Conservation (phyloP, 2,888 invertebrate species). For the Amphipyra tragopoginis region DNA sequence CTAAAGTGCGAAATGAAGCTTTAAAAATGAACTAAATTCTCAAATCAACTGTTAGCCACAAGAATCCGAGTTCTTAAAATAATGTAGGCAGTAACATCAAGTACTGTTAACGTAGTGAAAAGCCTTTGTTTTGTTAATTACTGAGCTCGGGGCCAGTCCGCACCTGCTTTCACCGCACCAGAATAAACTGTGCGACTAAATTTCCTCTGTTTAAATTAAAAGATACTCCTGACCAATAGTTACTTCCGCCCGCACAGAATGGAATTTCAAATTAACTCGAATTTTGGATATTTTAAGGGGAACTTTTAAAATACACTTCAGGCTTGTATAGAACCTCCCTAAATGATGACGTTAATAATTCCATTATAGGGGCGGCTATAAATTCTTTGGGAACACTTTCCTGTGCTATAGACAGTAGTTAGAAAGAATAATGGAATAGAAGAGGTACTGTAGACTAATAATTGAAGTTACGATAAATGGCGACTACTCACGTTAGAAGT, state of each 20-base stretch:
- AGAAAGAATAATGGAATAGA: conserved; percentile 54
- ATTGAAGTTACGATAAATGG: conserved; percentile 44
- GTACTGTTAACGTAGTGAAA: conserved; percentile 79
- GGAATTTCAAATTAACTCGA: conserved; percentile 68
- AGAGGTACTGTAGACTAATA: conserved; percentile 40
- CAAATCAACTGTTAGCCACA: conserved; percentile 62
- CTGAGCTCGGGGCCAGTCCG: conserved; percentile 75
- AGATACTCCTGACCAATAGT: conserved; percentile 77
- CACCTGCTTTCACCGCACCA: conserved; percentile 81
- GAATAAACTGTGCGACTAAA: conserved; percentile 80
- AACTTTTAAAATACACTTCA: conserved; percentile 50
- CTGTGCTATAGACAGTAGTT: conserved; percentile 49
- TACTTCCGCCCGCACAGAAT: conserved; percentile 63
- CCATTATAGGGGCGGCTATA: conserved; percentile 51
- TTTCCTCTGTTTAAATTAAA: conserved; percentile 81
- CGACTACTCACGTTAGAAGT: not conserved
- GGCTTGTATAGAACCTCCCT: conserved; percentile 27
- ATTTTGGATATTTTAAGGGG: conserved; percentile 59
- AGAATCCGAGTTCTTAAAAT: conserved; percentile 75
- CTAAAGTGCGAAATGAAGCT: no score
- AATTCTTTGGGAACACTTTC: conserved; percentile 48
- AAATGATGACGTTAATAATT: conserved; percentile 60
- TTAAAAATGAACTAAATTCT: conserved; percentile 38
- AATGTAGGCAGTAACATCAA: conserved; percentile 77
- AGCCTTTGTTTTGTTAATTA: conserved; percentile 86